These are phyloP conservation scores for Asbolus verrucosus DNA, from an alignment of 1,140 invertebrate species.

Conservation along the genomic window DNA sequence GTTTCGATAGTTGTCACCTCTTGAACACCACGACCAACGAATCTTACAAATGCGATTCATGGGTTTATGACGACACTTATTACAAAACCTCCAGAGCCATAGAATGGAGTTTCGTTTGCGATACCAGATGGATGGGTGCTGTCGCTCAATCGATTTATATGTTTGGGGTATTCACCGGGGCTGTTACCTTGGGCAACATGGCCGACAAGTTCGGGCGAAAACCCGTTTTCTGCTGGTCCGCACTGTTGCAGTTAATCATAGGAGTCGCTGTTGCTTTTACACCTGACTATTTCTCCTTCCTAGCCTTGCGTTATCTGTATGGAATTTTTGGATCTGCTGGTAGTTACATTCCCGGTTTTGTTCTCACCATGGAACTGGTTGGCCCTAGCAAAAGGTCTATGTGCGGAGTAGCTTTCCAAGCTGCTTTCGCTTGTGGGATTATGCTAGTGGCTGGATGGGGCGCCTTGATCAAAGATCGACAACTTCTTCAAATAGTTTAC, in stretches of 20 bases:
- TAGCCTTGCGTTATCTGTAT: slow-evolving; percentile 77
- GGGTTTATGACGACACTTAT: slow-evolving; percentile 79
- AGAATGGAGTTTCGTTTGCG: slow-evolving; percentile 90
- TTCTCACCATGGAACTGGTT: slow-evolving; percentile 89
- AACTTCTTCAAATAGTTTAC: slow-evolving; percentile 81
- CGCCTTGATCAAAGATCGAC: slow-evolving; percentile 80
- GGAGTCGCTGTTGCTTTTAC: slow-evolving; percentile 81
- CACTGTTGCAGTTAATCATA: slow-evolving; percentile 76
- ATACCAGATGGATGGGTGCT: slow-evolving; percentile 82
- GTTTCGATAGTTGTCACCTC: slow-evolving; percentile 71
- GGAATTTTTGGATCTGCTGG: slow-evolving; percentile 88
- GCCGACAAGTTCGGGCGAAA: slow-evolving; percentile 91
- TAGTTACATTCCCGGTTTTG: slow-evolving; percentile 83
- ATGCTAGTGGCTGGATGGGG: slow-evolving; percentile 87
- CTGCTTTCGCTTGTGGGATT: slow-evolving; percentile 83
- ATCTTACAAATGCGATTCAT: slow-evolving; percentile 71
- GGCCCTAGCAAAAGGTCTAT: slow-evolving; percentile 83
- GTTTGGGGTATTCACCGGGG: slow-evolving; percentile 90
- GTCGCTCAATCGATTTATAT: slow-evolving; percentile 86
- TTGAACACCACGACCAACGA: slow-evolving; percentile 65
- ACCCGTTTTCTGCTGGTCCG: slow-evolving; percentile 81
- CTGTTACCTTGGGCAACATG: slow-evolving; percentile 84
- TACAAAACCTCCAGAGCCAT: slow-evolving; percentile 78
- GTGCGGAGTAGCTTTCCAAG: slow-evolving; percentile 85
- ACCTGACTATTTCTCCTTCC: slow-evolving; percentile 79